Evolutionary conservation across 2,113 vertebrate species (phyloP).

Genomic region (Hystrix cristata): DNA sequence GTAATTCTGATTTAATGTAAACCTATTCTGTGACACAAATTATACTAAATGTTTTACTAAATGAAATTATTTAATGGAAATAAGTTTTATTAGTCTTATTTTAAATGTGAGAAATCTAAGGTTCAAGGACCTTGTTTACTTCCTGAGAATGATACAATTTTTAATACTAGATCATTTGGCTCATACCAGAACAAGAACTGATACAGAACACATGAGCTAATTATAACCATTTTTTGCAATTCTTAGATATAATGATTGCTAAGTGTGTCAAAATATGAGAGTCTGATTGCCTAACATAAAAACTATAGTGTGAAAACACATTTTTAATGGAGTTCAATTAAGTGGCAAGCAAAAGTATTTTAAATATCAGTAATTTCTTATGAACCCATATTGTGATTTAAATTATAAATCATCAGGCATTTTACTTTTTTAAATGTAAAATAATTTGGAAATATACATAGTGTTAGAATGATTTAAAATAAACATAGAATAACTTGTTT

Average conservation of each 20-base stretch:
- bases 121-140: not conserved
- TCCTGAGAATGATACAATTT: not conserved
- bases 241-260: constrained; percentile 45
- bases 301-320: not conserved
- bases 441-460: not conserved
- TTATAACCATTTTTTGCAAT: not conserved
- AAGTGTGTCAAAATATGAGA: constrained; percentile 12
- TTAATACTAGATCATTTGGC: not conserved
- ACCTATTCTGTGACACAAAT: not conserved
- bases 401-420: not conserved
- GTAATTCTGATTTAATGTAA: not conserved
- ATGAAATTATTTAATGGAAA: constrained; percentile 1
- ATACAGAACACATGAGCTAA: not conserved
- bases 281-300: not conserved
- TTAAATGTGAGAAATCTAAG: not conserved
- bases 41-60: not conserved
- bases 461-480: not conserved
- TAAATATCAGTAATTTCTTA: not conserved
- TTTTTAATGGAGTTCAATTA: not conserved
- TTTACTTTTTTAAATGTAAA: not conserved
- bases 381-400: not conserved
- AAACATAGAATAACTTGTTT: not conserved
- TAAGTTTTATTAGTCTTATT: not conserved
- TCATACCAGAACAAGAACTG: not conserved
- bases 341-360: not conserved